phyloP scores from a whole-genome alignment of 1,140 invertebrate genomes.

The Leptinotarsa undecemlineata region DNA sequence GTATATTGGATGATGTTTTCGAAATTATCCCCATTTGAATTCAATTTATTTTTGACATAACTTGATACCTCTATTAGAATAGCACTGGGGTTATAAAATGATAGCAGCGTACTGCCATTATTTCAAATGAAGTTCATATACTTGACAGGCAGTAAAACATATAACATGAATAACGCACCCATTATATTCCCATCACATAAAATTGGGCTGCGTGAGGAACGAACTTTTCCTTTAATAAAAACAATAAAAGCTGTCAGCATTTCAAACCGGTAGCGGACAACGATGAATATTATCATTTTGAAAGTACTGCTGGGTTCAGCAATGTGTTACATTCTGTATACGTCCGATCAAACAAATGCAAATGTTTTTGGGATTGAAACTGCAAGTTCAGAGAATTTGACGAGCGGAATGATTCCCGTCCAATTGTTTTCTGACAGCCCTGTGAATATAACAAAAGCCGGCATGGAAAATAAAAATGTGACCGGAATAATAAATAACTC shows the following conservation, averaged over 20 bases:
- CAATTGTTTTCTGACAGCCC: conserved; percentile 8
- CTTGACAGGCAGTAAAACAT: too few species aligned
- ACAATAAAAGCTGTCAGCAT: background rate
- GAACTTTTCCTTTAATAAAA: too few species aligned
- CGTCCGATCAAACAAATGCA: conserved; percentile 7
- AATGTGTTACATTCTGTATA: conserved; percentile 6
- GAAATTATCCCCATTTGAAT: too few species aligned
- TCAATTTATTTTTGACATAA: too few species aligned
- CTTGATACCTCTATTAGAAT: too few species aligned
- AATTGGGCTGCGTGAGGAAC: too few species aligned
- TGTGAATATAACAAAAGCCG: background rate
- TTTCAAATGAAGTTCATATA: too few species aligned
- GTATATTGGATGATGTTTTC: too few species aligned
- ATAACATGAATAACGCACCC: too few species aligned
- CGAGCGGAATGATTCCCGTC: background rate
- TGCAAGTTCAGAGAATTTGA: background rate
- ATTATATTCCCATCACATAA: too few species aligned
- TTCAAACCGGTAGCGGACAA: background rate
- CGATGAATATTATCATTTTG: conserved; percentile 14
- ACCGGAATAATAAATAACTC: conserved; percentile 4
- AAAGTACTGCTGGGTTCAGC: background rate
- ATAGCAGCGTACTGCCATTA: too few species aligned
- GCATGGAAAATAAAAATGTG: background rate
- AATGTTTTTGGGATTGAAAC: background rate
- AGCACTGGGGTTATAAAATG: too few species aligned